Evolutionary conservation across 2,888 invertebrate genomes (phyloP), one percentile per base, ranked within the genome.

Genomic region (Danaus chrysippus): DNA sequence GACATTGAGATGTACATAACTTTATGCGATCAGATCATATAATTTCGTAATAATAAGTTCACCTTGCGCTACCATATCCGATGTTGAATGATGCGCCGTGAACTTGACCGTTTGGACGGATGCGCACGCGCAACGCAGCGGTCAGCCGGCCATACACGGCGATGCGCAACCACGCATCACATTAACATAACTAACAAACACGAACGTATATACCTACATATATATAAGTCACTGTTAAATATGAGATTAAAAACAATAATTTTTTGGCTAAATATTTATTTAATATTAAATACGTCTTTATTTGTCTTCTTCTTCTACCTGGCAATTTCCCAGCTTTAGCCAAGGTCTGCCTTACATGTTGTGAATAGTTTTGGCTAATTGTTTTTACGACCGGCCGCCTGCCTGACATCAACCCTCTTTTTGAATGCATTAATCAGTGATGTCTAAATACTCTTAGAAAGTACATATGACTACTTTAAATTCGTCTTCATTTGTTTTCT

Each of bases 41-140:
- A 46, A 49, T 49, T 49, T 17, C 17, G 15, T 17, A 17, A 17
- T 49, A 15, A 49, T 49, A 57, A 56, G 61, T 55, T 61, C 58
- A 54, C 68, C 61, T 68, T 61, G 63, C 58, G 58, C 66, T 67
- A 67, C 68, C 69, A 68, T 68, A 69, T 66, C 68, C 64, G 69
- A 68, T 70, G 69, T 64, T 63, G 67, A 69, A 59, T 59, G 68
- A 68, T 60, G 72, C 76, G 75, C 86, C 86, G 76, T 88, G 88
- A 88, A 86, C 88, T 88, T 88, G 88, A 87, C 88, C 87, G 85
- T 73, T 76, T 73, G 73, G 68, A 71, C 76, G 79, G 85, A 86
- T 86, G 86, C 82, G 83, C 76, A 70, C 72, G 75, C 76, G 74
- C 79, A 74, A 72, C 82, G 79, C 79, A 74, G 72, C 82, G 79